phyloP scores from a whole-genome alignment of 30 jellyfish, hydroid and myxozoan genomes.

The Pseudorhiza aurosa region DNA sequence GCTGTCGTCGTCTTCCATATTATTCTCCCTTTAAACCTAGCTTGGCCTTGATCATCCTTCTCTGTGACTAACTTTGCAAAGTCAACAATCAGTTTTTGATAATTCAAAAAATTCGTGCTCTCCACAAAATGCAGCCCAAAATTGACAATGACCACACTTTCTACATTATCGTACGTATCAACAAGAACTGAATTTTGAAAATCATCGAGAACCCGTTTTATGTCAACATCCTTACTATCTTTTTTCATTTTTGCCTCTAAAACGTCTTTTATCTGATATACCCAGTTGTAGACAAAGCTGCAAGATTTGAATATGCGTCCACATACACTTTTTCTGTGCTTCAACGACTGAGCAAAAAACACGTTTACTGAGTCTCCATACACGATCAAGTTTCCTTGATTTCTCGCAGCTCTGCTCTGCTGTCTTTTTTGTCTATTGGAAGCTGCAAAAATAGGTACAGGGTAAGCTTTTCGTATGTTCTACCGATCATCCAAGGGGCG shows the following conservation, averaged over 20 bases:
- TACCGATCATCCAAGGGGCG: too few species aligned
- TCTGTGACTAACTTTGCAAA: slow-evolving; percentile 12
- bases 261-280: slow-evolving; percentile 34
- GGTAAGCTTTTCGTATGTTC: too few species aligned
- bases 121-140: slow-evolving; percentile 85
- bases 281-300: slow-evolving; percentile 57
- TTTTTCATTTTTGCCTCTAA: slow-evolving; percentile 37
- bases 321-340: slow-evolving; percentile 36
- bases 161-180: neutral
- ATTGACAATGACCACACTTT: slow-evolving; percentile 48
- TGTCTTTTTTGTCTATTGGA: too few species aligned
- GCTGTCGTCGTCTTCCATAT: slow-evolving; percentile 84
- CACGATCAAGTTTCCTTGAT: slow-evolving; percentile 48
- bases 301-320: slow-evolving; percentile 48
- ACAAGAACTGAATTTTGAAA: neutral
- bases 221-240: slow-evolving; percentile 43
- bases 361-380: slow-evolving; percentile 79
- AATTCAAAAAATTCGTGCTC: slow-evolving; percentile 61
- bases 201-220: slow-evolving; percentile 28
- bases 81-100: slow-evolving; percentile 21
- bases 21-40: slow-evolving; percentile 17
- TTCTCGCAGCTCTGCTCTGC: neutral
- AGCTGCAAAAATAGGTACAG: too few species aligned
- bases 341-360: slow-evolving; percentile 59
- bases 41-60: slow-evolving; percentile 1